phyloP scores from a whole-genome alignment of 2,797 vertebrate genomes.

The Gymnoscopelus microlampas region DNA sequence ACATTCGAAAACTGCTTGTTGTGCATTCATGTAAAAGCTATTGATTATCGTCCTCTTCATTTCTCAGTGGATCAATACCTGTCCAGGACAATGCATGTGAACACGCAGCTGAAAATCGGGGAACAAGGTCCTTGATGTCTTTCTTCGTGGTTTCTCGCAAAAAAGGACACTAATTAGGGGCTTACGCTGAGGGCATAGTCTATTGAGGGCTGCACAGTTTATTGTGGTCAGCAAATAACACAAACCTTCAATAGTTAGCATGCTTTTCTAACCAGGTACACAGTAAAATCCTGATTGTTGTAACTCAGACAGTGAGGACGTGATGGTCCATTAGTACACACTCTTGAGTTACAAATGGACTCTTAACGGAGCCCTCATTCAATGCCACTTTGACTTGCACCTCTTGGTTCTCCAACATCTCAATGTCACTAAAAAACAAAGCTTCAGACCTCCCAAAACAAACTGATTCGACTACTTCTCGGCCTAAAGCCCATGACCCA shows the following conservation, averaged over 20 bases:
- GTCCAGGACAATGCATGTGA: constrained; percentile 70
- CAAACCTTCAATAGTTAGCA: neutral
- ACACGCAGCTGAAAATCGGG: constrained; percentile 66
- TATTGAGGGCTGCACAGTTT: constrained; percentile 3
- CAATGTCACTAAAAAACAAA: no score
- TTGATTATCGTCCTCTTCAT: constrained; percentile 74
- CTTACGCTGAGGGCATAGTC: neutral
- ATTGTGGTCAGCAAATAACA: neutral
- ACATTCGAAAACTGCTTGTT: constrained; percentile 72
- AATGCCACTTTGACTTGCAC: no score
- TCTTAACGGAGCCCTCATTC: no score
- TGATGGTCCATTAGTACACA: no score
- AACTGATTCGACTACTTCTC: no score
- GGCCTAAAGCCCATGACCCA: no score
- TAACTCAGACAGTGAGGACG: no score
- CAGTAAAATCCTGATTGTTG: no score
- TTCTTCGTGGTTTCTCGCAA: constrained; percentile 43
- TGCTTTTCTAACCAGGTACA: constrained; percentile 6
- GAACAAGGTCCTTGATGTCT: constrained; percentile 58
- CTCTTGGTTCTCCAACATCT: no score
- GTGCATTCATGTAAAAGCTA: constrained; percentile 82
- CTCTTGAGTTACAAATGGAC: no score
- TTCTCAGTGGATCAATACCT: constrained; percentile 71
- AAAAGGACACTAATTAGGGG: constrained; percentile 48
- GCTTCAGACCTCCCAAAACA: no score